Conservation (phyloP, 1,140 invertebrate genomes). For the Drosophila mojavensis region DNA sequence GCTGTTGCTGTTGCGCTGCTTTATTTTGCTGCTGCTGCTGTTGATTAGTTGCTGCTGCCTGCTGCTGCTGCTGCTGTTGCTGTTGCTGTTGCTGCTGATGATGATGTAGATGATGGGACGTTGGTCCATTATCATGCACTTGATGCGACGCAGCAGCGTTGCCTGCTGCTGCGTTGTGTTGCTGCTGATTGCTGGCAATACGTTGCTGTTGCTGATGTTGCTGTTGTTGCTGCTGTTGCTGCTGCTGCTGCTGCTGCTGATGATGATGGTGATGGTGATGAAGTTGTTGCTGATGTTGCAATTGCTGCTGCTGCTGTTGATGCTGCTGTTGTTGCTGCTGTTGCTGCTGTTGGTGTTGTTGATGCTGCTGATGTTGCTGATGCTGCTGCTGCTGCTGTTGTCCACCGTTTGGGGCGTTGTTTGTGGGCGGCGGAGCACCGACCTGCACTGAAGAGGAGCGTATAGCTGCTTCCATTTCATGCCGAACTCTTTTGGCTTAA, state of each 20-base stretch:
- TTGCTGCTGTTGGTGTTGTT: conserved; percentile 52
- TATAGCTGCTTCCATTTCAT: conserved; percentile 85
- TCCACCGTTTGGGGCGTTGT: conserved; percentile 73
- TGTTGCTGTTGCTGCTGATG: conserved; percentile 41
- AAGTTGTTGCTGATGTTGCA: conserved; percentile 50
- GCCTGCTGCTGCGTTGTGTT: conserved; percentile 57
- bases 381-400: conserved; percentile 65
- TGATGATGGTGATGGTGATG: conserved; percentile 52
- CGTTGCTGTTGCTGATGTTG: conserved; percentile 66
- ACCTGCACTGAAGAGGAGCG: conserved; percentile 84
- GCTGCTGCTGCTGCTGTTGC: conserved; percentile 36
- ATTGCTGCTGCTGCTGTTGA: conserved; percentile 59
- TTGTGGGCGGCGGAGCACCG: conserved; percentile 83
- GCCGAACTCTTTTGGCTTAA: conserved; percentile 83
- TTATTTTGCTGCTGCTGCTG: conserved; percentile 44
- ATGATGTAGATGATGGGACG: conserved; percentile 77
- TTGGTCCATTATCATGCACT: conserved; percentile 81
- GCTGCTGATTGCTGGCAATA: conserved; percentile 67
- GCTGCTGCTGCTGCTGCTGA: conserved; percentile 51
- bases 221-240: conserved; percentile 41
- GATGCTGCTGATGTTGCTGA: conserved; percentile 40
- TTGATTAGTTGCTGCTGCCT: conserved; percentile 55
- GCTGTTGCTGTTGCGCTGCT: conserved; percentile 55
- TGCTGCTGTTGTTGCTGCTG: conserved; percentile 45
- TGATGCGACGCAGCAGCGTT: conserved; percentile 64